Evolutionary conservation across 2,797 vertebrate species (phyloP).

Genomic region (Cebuella pygmaea): DNA sequence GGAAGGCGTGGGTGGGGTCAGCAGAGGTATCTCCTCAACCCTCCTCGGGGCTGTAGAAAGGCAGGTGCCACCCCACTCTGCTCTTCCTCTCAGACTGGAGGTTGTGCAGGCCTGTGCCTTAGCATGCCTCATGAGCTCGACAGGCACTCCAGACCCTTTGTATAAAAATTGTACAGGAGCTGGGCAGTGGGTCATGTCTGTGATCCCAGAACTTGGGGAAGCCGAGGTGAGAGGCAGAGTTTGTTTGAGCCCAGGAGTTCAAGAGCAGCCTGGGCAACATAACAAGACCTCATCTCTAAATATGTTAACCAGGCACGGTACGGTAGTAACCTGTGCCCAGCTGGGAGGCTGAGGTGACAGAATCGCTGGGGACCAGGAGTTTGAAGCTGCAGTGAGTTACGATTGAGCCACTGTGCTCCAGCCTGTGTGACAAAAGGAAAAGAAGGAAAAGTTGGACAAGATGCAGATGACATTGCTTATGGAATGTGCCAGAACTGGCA

Average conservation of each 20-base stretch:
- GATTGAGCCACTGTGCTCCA: too few relatives aligned
- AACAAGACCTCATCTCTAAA: background rate
- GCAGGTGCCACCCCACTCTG: background rate
- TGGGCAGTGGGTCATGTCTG: too few relatives aligned
- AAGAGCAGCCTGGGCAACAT: background rate
- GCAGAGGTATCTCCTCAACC: background rate
- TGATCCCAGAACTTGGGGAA: background rate
- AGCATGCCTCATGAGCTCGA: background rate
- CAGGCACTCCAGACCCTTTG: background rate
- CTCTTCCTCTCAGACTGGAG: background rate
- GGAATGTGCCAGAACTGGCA: background rate
- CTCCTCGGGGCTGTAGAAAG: background rate
- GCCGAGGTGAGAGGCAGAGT: background rate
- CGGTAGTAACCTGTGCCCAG: too few relatives aligned
- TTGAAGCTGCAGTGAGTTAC: too few relatives aligned
- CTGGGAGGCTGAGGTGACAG: too few relatives aligned
- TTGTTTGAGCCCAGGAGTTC: background rate
- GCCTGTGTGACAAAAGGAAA: too few relatives aligned
- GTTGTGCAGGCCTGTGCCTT: too few relatives aligned
- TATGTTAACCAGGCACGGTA: too few relatives aligned
- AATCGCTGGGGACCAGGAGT: too few relatives aligned
- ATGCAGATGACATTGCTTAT: background rate
- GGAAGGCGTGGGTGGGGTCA: too few relatives aligned
- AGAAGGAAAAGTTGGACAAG: background rate
- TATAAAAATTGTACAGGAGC: too few relatives aligned